These are phyloP conservation scores for Engraulis encrasicolus DNA, from an alignment of 2,113 vertebrate genomes.

Conservation along the genomic window DNA sequence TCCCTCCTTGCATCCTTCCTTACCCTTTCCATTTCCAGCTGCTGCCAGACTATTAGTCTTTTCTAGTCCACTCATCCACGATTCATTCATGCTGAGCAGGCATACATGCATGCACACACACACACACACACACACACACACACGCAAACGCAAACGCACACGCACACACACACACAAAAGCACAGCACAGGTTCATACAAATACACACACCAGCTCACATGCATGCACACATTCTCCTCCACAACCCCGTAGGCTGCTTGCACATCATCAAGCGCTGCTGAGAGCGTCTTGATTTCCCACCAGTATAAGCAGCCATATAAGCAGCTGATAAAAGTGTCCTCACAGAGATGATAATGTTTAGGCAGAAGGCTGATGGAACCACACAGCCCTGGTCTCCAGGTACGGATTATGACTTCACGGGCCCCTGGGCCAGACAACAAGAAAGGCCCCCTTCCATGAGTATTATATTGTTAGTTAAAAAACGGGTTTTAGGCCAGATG, in stretches of 20 bases:
- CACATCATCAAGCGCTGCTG: neutral
- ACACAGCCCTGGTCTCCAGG: neutral
- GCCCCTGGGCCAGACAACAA: neutral
- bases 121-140: neutral
- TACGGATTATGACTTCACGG: neutral
- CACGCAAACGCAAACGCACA: too few relatives aligned
- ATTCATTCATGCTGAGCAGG: neutral
- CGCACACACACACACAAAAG: too few relatives aligned
- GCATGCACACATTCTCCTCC: too few relatives aligned
- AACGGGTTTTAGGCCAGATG: too few relatives aligned
- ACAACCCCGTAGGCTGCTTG: too few relatives aligned
- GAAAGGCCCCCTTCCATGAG: too few relatives aligned
- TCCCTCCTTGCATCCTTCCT: neutral
- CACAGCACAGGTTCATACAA: too few relatives aligned
- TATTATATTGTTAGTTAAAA: too few relatives aligned
- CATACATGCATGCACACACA: neutral
- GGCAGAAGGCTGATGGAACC: neutral
- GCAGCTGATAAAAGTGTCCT: neutral
- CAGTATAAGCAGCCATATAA: neutral
- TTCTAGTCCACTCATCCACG: neutral
- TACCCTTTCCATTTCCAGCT: neutral
- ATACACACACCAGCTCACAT: too few relatives aligned
- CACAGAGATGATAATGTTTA: neutral
- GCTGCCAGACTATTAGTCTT: neutral
- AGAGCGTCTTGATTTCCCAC: neutral